These are phyloP conservation scores for Dasypus novemcinctus DNA, from an alignment of 2,113 vertebrate genomes.

Conservation along the genomic window DNA sequence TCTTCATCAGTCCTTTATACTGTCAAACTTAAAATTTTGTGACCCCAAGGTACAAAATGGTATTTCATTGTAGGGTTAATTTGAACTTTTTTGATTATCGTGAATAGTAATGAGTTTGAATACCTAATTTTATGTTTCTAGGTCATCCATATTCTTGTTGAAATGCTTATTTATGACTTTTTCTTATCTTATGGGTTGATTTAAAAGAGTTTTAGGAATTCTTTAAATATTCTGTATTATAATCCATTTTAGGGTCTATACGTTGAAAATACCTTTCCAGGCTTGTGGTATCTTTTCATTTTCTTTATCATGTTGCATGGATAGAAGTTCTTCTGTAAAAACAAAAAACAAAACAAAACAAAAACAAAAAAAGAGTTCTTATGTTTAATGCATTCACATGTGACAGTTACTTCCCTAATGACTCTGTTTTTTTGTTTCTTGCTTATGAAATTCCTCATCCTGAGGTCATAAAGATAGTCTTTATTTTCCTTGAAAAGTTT, in stretches of 20 bases:
- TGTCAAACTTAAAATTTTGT: background rate
- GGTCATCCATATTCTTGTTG: background rate
- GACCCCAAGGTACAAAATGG: background rate
- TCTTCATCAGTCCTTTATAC: background rate
- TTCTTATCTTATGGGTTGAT: background rate
- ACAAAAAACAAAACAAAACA: too few species aligned
- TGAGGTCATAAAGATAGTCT: background rate
- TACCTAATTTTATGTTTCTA: background rate
- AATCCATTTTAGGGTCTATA: background rate
- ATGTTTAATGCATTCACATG: slow-evolving; percentile 25
- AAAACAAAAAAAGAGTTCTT: too few species aligned
- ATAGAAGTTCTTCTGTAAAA: background rate
- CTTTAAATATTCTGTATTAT: background rate
- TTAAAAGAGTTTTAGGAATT: background rate
- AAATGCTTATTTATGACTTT: background rate
- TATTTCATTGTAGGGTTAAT: background rate
- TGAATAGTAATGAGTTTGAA: background rate
- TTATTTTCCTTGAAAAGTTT: slow-evolving; percentile 34
- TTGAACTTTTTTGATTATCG: background rate
- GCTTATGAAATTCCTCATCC: background rate
- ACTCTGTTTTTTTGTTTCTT: slow-evolving; percentile 9
- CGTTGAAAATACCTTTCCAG: slow-evolving; percentile 1
- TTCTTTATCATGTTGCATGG: slow-evolving; percentile 13
- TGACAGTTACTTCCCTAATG: background rate
- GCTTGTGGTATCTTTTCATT: background rate